Evolutionary conservation across 1,140 invertebrate species (phyloP).

Genomic region (Hycleus phaleratus): DNA sequence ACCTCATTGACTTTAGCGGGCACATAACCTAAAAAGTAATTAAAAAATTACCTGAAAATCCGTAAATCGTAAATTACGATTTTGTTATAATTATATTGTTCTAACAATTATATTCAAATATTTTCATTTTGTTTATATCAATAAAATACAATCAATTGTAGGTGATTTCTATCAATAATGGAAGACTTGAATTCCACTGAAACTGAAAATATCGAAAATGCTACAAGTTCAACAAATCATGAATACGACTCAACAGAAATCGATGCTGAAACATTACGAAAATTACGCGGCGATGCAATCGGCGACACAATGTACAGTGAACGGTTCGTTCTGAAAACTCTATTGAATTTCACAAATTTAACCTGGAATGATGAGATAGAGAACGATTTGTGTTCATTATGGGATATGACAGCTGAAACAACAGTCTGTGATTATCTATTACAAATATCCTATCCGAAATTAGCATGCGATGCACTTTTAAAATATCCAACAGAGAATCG

Average conservation of each 20-base stretch:
- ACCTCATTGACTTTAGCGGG: too few species aligned
- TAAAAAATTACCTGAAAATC: too few species aligned
- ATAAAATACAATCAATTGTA: too few species aligned
- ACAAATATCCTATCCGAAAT: slow-evolving; percentile 53
- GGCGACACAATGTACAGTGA: slow-evolving; percentile 68
- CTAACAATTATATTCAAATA: too few species aligned
- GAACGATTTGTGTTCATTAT: slow-evolving; percentile 61
- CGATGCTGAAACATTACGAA: slow-evolving; percentile 43
- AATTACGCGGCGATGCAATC: slow-evolving; percentile 61
- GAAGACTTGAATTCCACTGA: too few species aligned
- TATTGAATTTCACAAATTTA: slow-evolving; percentile 49
- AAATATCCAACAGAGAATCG: slow-evolving; percentile 45
- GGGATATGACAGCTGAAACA: slow-evolving; percentile 69
- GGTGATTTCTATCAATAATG: too few species aligned
- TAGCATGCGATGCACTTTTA: slow-evolving; percentile 45
- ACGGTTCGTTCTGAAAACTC: slow-evolving; percentile 60
- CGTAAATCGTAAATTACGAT: too few species aligned
- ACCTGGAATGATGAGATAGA: slow-evolving; percentile 49
- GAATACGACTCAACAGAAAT: slow-evolving; percentile 28
- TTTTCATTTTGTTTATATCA: too few species aligned
- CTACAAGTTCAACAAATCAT: neutral
- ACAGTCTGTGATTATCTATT: slow-evolving; percentile 61
- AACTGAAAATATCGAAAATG: neutral
- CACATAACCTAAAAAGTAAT: too few species aligned
- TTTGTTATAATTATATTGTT: too few species aligned